A percentile compares a stretch with the other conserved stretches of the same genome.
Conservation (phyloP, 2,888 invertebrate species). For the Protophormia terraenovae region DNA sequence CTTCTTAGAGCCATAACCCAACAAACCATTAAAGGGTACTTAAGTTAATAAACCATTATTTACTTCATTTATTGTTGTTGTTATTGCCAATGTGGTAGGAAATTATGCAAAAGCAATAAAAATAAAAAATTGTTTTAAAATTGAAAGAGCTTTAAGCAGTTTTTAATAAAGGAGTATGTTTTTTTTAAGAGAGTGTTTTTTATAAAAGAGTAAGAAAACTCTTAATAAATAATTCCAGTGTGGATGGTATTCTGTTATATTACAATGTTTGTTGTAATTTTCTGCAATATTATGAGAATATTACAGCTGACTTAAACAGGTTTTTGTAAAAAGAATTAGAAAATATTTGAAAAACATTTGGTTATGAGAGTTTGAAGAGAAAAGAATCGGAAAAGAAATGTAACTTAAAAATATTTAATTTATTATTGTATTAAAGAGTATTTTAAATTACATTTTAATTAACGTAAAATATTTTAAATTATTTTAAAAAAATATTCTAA, state of each 20-base stretch:
- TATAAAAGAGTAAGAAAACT: not conserved
- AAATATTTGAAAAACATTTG: not conserved
- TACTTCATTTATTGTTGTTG: not conserved
- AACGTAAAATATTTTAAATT: no score
- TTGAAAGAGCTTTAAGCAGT: not conserved
- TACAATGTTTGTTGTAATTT: not conserved
- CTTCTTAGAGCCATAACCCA: slow-evolving; percentile 40
- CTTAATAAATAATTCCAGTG: slow-evolving; percentile 21
- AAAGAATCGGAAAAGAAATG: not conserved
- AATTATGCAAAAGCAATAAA: not conserved
- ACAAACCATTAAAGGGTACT: slow-evolving; percentile 3
- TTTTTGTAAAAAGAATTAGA: not conserved
- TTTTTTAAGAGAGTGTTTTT: not conserved
- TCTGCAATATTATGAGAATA: not conserved
- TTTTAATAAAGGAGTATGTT: not conserved
- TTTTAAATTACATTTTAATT: no score
- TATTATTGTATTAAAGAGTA: no score
- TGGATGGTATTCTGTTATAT: slow-evolving; percentile 21
- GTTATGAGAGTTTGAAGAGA: not conserved
- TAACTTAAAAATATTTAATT: no score
- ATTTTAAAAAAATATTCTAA: no score
- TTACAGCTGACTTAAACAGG: slow-evolving; percentile 9
- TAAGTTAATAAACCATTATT: slow-evolving; percentile 32
- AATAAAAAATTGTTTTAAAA: not conserved
- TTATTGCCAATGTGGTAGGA: slow-evolving; percentile 5